Base-by-base conservation (phyloP, 2,888 invertebrate species). In the Drosophila robusta region DNA sequence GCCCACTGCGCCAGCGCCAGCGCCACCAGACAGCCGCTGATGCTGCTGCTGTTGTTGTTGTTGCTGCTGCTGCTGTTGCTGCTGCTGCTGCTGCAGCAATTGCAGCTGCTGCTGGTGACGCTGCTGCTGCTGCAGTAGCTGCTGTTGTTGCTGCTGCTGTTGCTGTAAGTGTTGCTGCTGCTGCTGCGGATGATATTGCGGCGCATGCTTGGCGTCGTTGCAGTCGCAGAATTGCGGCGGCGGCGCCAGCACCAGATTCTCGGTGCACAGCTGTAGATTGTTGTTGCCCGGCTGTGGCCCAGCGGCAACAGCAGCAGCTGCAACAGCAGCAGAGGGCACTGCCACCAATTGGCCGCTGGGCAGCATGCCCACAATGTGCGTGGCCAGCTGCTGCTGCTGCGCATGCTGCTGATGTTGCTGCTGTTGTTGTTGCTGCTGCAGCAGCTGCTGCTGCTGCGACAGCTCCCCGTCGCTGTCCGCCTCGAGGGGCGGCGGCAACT, bases 221-320 rank as follows among this genome's bases (percentile, higher is more conserved):
- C 92, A 92, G 93, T 97, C 97, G 92, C 96, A 97, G 93, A 98
- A 98, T 93, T 98, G 97, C 39, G 97, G 97, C 38, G 97, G 98
- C 39, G 97, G 97, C 24, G 97, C 97, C 73, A 96, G 93, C 14
- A 97, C 94, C 54, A 95, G 93, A 65, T 95, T 94, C 71, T 94
- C 94, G 5, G 93, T 88, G 65, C 89, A 89, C 54, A 75, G 69
- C 68, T 90, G 88, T 76, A 86, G 16, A 65, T 90, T 90, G 51
- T 91, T 79, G 86, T 87, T 78, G 76, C 84, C 89, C 54, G 55
- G 73, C 63, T 58, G 80, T 71, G 77, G 73, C 67, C 66, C 78
- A 60, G 66, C 61, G 26, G 65, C 64, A 24, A 71, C 68, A 65
- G 75, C 64, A 54, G 70, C 72, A 50, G 79, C 74, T 56, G 79